Percentiles rank a stretch among this genome's conserved stretches.
Conservation (phyloP, 2,888 invertebrate genomes). For the Drosophila suboccidentalis region DNA sequence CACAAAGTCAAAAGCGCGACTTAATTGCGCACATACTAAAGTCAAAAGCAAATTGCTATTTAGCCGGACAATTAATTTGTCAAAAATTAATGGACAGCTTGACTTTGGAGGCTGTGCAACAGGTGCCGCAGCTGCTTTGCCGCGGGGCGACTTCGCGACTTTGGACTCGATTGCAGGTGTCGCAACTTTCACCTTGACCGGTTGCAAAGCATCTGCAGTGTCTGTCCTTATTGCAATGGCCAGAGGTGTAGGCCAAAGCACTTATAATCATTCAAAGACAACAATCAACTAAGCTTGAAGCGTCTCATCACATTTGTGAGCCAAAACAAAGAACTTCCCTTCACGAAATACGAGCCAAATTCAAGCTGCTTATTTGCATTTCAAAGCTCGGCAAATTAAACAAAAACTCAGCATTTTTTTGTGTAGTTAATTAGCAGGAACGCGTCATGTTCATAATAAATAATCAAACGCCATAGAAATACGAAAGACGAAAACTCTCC, state of each 20-base stretch:
- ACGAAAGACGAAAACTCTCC: slow-evolving; percentile 39
- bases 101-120: slow-evolving; percentile 30
- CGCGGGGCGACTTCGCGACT: slow-evolving; percentile 43
- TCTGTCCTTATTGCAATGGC: slow-evolving; percentile 46
- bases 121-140: slow-evolving; percentile 26
- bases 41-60: slow-evolving; percentile 61
- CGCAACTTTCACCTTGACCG: slow-evolving; percentile 84
- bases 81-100: slow-evolving; percentile 53
- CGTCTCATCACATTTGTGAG: slow-evolving; percentile 29
- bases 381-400: slow-evolving; percentile 68
- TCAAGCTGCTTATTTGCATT: slow-evolving; percentile 66
- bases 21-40: slow-evolving; percentile 59
- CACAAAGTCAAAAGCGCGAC: slow-evolving; percentile 45
- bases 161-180: slow-evolving; percentile 64
- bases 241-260: slow-evolving; percentile 45
- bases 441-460: slow-evolving; percentile 54
- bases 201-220: slow-evolving; percentile 46
- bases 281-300: slow-evolving; percentile 49
- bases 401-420: slow-evolving; percentile 59
- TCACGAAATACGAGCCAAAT: slow-evolving; percentile 55
- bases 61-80: slow-evolving; percentile 79
- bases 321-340: slow-evolving; percentile 77
- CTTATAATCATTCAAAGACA: slow-evolving; percentile 12
- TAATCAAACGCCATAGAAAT: slow-evolving; percentile 41
- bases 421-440: slow-evolving; percentile 68